Evolutionary conservation across 2,797 vertebrate species (phyloP), one percentile per base, ranked within the genome.

Genomic region (Pangasius larnaudii): DNA sequence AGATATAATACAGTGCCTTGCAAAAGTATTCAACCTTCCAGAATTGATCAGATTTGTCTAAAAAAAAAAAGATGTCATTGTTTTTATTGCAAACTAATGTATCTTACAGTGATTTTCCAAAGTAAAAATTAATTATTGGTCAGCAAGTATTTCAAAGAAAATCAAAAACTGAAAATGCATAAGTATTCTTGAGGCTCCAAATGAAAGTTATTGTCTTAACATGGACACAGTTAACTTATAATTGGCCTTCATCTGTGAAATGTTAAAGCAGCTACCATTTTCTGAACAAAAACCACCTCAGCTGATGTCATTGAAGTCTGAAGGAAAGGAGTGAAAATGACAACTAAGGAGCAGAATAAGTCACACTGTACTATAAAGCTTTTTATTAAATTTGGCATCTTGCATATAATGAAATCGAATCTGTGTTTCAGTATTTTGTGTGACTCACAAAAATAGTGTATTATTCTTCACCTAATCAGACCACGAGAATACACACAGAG

Each of bases 401-500:
- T 61, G 2, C n/a, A 42, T n/a, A 22, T 46, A 30, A 59, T 42
- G 19, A 42, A 75, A 74, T 39, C 49, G 3, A 75, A 77, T 77
- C 42, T 77, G 46, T 53, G 9, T 77, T 87, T 65, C 22, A 71
- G 58, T 63, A 63, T 86, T 49, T 24, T 53, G 22, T 22, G 56
- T 75, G 69, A 63, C 36, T 81, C 11, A 39, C 18, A 78, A 58
- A 56, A 88, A 84, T 42, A 85, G 11, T 27, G 27, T 79, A 71
- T 88, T 79, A 85, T 80, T 85, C 74, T 74, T 88, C 67, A n/a
- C 49, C 27, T 65, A 56, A 77, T 75, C 67, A 81, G 39, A 46
- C 46, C 79, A 67, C 91, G 89, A 90, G 81, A 93, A 93, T 92
- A 93, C 58, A 53, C 27, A 79, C 18, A 63, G 84, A 78, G 80